Evolutionary conservation across 2,888 invertebrate species (phyloP).

Genomic region (Chymomyza fuscimana): DNA sequence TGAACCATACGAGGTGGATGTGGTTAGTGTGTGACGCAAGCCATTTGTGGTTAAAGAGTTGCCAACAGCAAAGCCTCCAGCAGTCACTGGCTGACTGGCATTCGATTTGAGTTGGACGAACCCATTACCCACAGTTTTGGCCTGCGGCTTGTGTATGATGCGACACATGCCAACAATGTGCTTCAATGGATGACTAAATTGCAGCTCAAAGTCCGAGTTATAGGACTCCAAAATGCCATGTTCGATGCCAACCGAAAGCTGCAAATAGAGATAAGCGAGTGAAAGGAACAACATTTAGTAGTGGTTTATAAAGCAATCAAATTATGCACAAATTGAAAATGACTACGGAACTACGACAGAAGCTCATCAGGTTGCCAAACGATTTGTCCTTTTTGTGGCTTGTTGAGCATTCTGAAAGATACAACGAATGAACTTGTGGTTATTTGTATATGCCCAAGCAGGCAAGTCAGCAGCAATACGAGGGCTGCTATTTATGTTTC

Average conservation of each 20-base stretch:
- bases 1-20: slow-evolving; percentile 76
- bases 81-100: slow-evolving; percentile 12
- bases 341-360: background rate
- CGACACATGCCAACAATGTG: slow-evolving; percentile 82
- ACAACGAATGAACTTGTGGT: slow-evolving; percentile 5
- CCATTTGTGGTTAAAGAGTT: slow-evolving; percentile 54
- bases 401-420: slow-evolving; percentile 9
- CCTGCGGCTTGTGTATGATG: slow-evolving; percentile 76
- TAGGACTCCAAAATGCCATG: slow-evolving; percentile 86
- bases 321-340: slow-evolving; percentile 18
- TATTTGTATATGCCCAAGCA: slow-evolving; percentile 28
- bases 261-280: slow-evolving; percentile 66
- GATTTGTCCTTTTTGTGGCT: slow-evolving; percentile 4
- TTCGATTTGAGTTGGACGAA: slow-evolving; percentile 75
- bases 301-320: slow-evolving; percentile 11
- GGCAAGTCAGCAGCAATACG: slow-evolving; percentile 5
- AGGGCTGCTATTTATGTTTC: no score
- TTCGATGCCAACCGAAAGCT: slow-evolving; percentile 87
- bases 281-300: slow-evolving; percentile 3
- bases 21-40: slow-evolving; percentile 66
- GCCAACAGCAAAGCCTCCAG: slow-evolving; percentile 14
- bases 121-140: slow-evolving; percentile 74
- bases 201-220: slow-evolving; percentile 86
- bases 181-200: slow-evolving; percentile 84
- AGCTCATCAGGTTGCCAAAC: background rate